A percentile compares a stretch with the other conserved stretches of the same genome.
Conservation (phyloP, 2,113 vertebrate species). For the Malurus melanocephalus region DNA sequence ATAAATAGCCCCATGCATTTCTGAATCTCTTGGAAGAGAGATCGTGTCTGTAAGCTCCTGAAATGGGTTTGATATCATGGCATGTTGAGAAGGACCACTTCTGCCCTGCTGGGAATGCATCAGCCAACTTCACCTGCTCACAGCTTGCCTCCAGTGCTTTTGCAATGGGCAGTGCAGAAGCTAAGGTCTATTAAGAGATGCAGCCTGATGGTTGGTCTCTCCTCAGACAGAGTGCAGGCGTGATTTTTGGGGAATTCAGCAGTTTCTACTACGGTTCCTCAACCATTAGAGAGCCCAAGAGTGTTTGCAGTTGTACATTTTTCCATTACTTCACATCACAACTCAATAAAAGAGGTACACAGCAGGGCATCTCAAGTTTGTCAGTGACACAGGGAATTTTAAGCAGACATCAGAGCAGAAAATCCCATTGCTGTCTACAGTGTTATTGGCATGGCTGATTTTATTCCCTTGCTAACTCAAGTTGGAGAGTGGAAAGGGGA, state of each 20-base stretch:
- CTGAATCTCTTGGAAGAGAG: neutral
- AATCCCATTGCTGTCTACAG: neutral
- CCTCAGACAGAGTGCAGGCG: neutral
- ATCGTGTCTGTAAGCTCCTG: neutral
- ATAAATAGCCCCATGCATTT: neutral
- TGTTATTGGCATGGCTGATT: neutral
- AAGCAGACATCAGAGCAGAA: neutral
- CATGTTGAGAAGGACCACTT: neutral
- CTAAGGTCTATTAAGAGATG: neutral
- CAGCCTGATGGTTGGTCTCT: neutral
- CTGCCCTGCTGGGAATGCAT: neutral
- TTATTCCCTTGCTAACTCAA: neutral
- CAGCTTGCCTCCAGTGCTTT: neutral
- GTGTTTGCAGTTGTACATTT: neutral
- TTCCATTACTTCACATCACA: neutral
- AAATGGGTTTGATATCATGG: neutral
- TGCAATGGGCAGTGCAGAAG: rapidly evolving
- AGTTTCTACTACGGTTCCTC: neutral
- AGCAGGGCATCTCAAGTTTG: neutral
- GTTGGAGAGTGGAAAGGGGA: neutral
- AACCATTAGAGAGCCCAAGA: neutral
- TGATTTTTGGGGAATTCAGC: neutral
- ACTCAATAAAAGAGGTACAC: neutral
- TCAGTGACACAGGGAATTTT: neutral
- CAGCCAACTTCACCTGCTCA: neutral